Percentiles rank a stretch among this genome's conserved stretches.
These are phyloP conservation scores for Scaptodrosophila lebanonensis DNA, from an alignment of 1,140 invertebrate species.

Conservation along the genomic window DNA sequence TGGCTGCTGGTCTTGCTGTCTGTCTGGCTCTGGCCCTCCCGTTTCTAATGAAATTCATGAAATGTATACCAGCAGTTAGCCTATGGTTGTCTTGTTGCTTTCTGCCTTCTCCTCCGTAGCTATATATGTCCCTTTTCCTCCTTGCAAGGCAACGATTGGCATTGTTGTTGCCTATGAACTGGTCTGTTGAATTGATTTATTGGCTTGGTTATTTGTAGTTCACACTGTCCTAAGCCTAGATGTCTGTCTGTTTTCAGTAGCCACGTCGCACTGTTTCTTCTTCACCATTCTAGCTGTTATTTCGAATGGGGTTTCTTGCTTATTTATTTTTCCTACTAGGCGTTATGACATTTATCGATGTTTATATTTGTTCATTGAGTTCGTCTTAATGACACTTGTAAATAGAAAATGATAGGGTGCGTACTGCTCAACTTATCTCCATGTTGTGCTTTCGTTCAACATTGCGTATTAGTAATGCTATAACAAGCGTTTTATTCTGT, in stretches of 20 bases:
- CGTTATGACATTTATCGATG: slow-evolving; percentile 41
- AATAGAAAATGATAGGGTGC: background rate
- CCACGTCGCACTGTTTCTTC: background rate
- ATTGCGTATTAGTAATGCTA: slow-evolving; percentile 11
- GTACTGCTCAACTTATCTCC: background rate
- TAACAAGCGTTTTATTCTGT: too few relatives aligned
- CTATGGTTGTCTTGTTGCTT: too few relatives aligned
- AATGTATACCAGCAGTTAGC: slow-evolving; percentile 5
- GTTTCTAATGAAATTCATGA: slow-evolving; percentile 55
- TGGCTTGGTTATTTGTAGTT: slow-evolving; percentile 42
- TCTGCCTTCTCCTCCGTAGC: background rate
- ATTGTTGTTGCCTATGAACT: slow-evolving; percentile 34
- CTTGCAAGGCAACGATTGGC: slow-evolving; percentile 15
- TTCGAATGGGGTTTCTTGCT: background rate
- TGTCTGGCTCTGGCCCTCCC: background rate
- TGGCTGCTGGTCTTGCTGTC: slow-evolving; percentile 40
- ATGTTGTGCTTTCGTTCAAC: background rate
- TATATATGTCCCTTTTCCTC: slow-evolving; percentile 1
- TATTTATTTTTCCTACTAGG: slow-evolving; percentile 17
- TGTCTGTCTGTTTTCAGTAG: slow-evolving; percentile 25
- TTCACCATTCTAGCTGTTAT: background rate
- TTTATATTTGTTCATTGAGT: slow-evolving; percentile 35
- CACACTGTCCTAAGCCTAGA: slow-evolving; percentile 18
- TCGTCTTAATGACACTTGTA: too few relatives aligned
- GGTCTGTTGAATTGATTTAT: slow-evolving; percentile 60